These are phyloP conservation scores for Cabera pusaria DNA, from an alignment of 2,888 invertebrate species.

Conservation along the genomic window DNA sequence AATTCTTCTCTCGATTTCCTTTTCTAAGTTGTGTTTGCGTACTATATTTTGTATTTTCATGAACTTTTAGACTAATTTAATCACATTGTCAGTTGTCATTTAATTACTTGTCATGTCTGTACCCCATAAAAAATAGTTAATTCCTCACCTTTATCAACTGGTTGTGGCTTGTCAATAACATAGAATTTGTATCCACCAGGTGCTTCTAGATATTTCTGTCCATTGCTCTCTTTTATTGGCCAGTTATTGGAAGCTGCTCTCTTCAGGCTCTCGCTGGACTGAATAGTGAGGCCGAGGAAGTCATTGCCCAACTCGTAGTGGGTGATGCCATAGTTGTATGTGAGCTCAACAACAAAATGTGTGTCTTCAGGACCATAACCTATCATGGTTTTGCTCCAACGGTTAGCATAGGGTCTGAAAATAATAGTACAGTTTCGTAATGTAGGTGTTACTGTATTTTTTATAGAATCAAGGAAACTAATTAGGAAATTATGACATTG, in stretches of 20 bases:
- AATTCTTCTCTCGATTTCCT: no score
- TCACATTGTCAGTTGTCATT: no score
- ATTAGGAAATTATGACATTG: no score
- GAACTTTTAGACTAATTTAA: no score
- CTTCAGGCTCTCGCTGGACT: slow-evolving; percentile 89
- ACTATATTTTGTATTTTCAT: no score
- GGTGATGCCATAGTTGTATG: slow-evolving; percentile 97
- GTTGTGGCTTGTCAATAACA: slow-evolving; percentile 88
- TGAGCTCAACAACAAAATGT: slow-evolving; percentile 98
- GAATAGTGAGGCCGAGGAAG: slow-evolving; percentile 92
- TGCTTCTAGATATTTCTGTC: slow-evolving; percentile 87
- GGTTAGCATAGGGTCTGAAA: slow-evolving; percentile 96
- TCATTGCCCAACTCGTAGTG: slow-evolving; percentile 96
- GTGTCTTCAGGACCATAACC: slow-evolving; percentile 98
- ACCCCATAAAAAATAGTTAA: no score
- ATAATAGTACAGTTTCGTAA: no score
- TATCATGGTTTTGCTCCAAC: slow-evolving; percentile 99
- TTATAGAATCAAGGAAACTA: no score
- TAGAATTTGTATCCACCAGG: slow-evolving; percentile 97
- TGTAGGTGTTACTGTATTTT: no score
- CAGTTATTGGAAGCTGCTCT: slow-evolving; percentile 89
- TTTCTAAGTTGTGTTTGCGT: no score
- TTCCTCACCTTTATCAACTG: slow-evolving; percentile 83
- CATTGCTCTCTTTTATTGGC: slow-evolving; percentile 87
- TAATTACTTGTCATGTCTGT: no score